Evolutionary conservation across 1,140 invertebrate genomes (phyloP).

Genomic region (Cherax quadricarinatus): DNA sequence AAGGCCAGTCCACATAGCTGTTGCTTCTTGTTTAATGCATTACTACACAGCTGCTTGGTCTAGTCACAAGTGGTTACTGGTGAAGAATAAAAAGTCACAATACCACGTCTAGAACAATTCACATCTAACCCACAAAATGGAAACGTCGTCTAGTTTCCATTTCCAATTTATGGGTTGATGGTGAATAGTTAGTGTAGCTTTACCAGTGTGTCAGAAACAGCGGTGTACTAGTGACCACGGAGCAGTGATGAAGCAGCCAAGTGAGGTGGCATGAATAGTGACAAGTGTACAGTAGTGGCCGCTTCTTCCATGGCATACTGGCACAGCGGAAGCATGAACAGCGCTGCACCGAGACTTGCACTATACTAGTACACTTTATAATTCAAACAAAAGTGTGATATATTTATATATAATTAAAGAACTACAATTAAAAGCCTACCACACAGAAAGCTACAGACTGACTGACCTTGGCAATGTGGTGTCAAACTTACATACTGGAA

Average conservation of each 20-base stretch:
- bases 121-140: too few species aligned
- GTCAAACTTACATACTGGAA: constrained; percentile 71
- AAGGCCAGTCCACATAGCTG: not conserved
- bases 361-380: constrained; percentile 3
- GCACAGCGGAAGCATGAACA: not conserved
- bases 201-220: not conserved
- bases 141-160: too few species aligned
- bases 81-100: too few species aligned
- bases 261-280: not conserved
- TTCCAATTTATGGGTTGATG: too few species aligned
- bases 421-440: constrained; percentile 25
- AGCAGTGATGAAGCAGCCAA: not conserved
- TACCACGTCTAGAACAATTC: too few species aligned
- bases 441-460: constrained; percentile 63
- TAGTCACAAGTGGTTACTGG: not conserved
- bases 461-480: constrained; percentile 67
- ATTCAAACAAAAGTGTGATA: constrained; percentile 25
- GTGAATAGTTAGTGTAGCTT: not conserved
- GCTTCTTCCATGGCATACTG: not conserved
- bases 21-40: not conserved
- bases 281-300: not conserved
- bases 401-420: not conserved
- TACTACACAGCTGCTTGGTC: not conserved
- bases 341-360: constrained; percentile 13
- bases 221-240: not conserved